Conservation (phyloP, 2,888 invertebrate species). For the Hemaris fuciformis region DNA sequence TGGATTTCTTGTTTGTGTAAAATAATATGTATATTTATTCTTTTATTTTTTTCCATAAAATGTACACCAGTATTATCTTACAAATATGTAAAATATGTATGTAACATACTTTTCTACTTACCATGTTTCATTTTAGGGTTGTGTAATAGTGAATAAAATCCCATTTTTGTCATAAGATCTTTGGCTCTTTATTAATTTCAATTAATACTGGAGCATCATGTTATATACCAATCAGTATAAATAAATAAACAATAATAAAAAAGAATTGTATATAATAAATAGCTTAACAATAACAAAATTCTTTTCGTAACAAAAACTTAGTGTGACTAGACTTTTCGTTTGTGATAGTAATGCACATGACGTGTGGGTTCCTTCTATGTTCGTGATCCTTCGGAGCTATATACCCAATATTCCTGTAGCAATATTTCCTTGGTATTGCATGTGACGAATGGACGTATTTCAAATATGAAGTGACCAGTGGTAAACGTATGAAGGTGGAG, state of each 20-base stretch:
- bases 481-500: too few relatives aligned
- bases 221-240: conserved; percentile 58
- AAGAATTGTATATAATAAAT: conserved; percentile 69
- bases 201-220: conserved; percentile 68
- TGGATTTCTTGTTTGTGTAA: too few relatives aligned
- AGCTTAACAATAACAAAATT: conserved; percentile 64
- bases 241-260: conserved; percentile 71
- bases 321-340: conserved; percentile 63
- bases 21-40: too few relatives aligned
- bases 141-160: conserved; percentile 13
- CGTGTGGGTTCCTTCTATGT: not conserved
- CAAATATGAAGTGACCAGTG: too few relatives aligned
- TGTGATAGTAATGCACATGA: conserved; percentile 29
- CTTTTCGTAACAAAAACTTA: conserved; percentile 50
- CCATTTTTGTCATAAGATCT: conserved; percentile 40
- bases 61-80: not conserved
- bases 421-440: too few relatives aligned
- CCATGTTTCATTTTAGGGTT: conserved; percentile 10
- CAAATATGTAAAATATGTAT: conserved; percentile 12
- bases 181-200: conserved; percentile 66
- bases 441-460: too few relatives aligned
- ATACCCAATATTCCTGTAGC: not conserved
- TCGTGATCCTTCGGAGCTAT: not conserved
- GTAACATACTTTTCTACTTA: conserved; percentile 14
- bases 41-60: not conserved